Evolutionary conservation across 2,113 vertebrate species (phyloP).

Genomic region (Terrapene triunguis): DNA sequence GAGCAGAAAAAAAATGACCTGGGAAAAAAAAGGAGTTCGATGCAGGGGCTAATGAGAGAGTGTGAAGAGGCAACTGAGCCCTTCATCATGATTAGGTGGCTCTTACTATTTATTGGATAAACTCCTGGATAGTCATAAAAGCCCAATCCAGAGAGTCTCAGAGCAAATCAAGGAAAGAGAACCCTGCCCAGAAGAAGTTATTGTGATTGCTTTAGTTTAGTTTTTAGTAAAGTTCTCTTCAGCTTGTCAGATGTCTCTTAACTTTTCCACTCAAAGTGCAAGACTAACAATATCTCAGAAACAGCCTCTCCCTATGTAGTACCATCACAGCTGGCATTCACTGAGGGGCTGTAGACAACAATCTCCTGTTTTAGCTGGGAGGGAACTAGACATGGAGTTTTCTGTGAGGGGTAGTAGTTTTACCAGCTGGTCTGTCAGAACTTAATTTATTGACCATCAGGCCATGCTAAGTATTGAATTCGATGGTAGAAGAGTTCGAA

Average conservation of each 20-base stretch:
- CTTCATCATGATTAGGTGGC: neutral
- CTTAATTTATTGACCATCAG: neutral
- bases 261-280: neutral
- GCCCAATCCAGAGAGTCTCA: neutral
- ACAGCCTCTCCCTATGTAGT: neutral
- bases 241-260: neutral
- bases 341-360: neutral
- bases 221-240: neutral
- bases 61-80: neutral
- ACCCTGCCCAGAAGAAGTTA: neutral
- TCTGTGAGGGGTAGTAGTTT: neutral
- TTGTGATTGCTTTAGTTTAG: neutral
- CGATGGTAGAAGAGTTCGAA: no score
- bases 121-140: neutral
- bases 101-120: neutral
- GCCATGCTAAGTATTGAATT: neutral
- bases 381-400: neutral
- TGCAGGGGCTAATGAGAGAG: neutral
- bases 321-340: neutral
- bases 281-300: neutral
- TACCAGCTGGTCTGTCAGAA: neutral
- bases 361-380: neutral
- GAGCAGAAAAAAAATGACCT: neutral
- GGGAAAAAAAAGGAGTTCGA: neutral
- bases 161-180: neutral